Evolutionary conservation across 2,113 vertebrate species (phyloP), one percentile per base, ranked within the genome.

Genomic region (Urocynchramus pylzowi): DNA sequence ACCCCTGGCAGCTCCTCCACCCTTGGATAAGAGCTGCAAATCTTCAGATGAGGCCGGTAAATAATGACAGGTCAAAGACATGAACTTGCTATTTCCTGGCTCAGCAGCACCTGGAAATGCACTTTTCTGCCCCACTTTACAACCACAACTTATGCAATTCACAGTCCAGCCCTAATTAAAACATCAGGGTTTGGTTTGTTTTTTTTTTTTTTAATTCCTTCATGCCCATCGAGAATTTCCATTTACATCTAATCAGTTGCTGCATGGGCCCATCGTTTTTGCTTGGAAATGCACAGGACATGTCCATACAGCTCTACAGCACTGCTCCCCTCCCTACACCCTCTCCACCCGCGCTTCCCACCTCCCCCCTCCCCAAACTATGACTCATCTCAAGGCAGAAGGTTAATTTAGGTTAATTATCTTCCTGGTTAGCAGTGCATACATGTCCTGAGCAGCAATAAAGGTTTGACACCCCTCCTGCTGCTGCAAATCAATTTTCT

Each of bases 361-460:
- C 85, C 95, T 83, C 42, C 67, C 41, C 73, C 68, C 92, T 68
- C 92, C 84, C 67, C 94, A 95, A 90, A 81, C 91, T 95, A 56
- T 96, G 97, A 97, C 97, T 97, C 97, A 96, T 94, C 93, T 94
- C 52, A 93, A 97, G 95, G 84, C 95, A 74, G 91, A 86, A 97
- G 97, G 97, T 97, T 97, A 97, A 97, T 97, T 97, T 97, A 97
- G 97, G 97, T 97, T 97, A 97, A 97, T 97, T 97, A 97, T 97
- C 97, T 97, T 95, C 97, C 94, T 93, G 95, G 94, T 97, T 97
- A 97, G 95, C 91, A 94, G 95, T 92, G 95, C 94, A 95, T 97
- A 96, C 94, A 93, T 97, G 97, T 97, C 97, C 94, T 86, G 92
- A 97, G 94, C 91, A 89, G 93, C 87, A 97, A 97, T 95, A 95